Percentiles rank a stretch among this genome's conserved stretches.
phyloP scores from a whole-genome alignment of 2,113 vertebrate genomes.

The Heteronetta atricapilla region DNA sequence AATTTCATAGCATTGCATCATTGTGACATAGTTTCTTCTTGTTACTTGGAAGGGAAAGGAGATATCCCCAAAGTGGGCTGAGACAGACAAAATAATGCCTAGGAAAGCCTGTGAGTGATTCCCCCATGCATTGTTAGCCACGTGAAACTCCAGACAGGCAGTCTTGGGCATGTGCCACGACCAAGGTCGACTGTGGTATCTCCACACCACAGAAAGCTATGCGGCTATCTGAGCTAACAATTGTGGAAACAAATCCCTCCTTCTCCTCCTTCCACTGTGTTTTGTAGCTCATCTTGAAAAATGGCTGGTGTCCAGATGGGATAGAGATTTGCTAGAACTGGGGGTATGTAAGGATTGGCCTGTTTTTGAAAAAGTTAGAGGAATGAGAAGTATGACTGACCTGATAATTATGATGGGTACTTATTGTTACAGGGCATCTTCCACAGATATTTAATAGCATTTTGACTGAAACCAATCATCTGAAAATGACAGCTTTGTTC shows the following conservation, averaged over 20 bases:
- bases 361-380: conserved; percentile 7
- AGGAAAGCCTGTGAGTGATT: not conserved
- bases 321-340: not conserved
- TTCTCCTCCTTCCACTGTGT: not conserved
- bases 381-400: not conserved
- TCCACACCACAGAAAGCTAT: fast-evolving
- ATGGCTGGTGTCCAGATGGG: not conserved
- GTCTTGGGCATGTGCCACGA: not conserved
- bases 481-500: not conserved
- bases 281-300: not conserved
- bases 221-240: not conserved
- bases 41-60: not conserved
- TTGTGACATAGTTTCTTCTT: not conserved
- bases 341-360: conserved; percentile 2
- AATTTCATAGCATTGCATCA: not conserved
- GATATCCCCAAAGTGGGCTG: not conserved
- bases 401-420: not conserved
- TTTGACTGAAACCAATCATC: not conserved
- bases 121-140: not conserved
- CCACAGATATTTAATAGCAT: not conserved
- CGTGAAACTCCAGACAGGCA: not conserved
- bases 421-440: not conserved
- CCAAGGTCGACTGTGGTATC: not conserved
- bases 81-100: not conserved
- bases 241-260: not conserved